Conservation (phyloP, 92 coral and sea anemone species). For the Palythoa caribaeorum region DNA sequence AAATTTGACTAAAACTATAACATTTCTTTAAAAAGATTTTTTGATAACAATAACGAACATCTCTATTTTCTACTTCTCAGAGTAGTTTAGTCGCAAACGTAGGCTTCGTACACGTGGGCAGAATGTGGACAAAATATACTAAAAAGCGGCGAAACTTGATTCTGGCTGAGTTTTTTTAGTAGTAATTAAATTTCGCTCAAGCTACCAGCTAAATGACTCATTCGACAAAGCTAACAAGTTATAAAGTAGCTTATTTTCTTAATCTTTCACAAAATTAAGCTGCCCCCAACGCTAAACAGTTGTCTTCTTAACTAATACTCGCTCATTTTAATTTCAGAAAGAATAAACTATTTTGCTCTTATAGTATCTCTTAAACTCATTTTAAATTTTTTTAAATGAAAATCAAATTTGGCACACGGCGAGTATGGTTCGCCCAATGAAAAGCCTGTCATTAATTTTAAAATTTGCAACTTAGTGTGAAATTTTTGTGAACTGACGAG, state of each 20-base stretch:
- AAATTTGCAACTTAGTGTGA: constrained; percentile 15
- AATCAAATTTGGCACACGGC: constrained; percentile 66
- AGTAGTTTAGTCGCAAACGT: not conserved
- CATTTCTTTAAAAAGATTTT: constrained; percentile 50
- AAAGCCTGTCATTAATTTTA: constrained; percentile 40
- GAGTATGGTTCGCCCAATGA: constrained; percentile 76
- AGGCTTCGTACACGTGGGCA: constrained; percentile 13
- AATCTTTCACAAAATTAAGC: constrained; percentile 8
- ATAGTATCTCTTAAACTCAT: not conserved
- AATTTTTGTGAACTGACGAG: constrained; percentile 10
- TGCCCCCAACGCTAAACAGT: not conserved
- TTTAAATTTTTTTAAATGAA: not conserved
- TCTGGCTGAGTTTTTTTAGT: not conserved
- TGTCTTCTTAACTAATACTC: constrained; percentile 11
- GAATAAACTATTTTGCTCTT: constrained; percentile 21
- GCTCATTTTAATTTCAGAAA: constrained; percentile 16
- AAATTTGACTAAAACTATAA: constrained; percentile 60
- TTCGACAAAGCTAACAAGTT: constrained; percentile 2
- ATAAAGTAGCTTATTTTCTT: not conserved
- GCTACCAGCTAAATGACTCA: not conserved
- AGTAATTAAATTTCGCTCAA: not conserved
- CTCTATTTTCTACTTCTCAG: no score
- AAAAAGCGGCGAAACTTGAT: not conserved
- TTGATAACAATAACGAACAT: not conserved
- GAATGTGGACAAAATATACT: not conserved